Percentiles rank a stretch among this genome's conserved stretches.
phyloP scores from a whole-genome alignment of 2,797 vertebrate genomes.

The Setipinna tenuifilis region DNA sequence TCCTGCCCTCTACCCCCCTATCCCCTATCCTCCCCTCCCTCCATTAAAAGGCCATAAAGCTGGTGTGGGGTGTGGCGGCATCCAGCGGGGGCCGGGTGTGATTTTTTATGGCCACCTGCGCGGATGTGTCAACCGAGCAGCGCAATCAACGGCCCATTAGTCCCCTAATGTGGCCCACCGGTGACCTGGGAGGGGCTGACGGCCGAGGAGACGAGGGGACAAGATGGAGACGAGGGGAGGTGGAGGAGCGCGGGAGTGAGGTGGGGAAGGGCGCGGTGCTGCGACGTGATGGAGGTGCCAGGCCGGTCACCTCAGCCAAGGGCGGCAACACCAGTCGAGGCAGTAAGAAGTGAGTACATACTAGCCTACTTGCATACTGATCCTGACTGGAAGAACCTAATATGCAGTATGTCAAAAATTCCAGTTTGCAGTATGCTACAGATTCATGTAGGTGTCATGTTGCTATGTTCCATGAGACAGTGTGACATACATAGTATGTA shows the following conservation, averaged over 20 bases:
- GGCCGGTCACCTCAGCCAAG: conserved; percentile 16
- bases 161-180: conserved; percentile 8
- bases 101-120: neutral
- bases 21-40: conserved; percentile 26
- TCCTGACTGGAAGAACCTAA: too few relatives aligned
- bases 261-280: neutral
- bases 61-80: neutral
- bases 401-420: too few relatives aligned
- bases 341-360: neutral
- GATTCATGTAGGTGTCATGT: too few relatives aligned
- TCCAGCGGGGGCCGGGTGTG: neutral
- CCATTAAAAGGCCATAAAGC: conserved; percentile 52
- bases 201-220: neutral
- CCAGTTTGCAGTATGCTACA: too few relatives aligned
- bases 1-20: too few relatives aligned
- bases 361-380: too few relatives aligned
- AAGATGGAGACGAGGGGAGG: neutral
- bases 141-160: conserved; percentile 29
- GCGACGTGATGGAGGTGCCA: too few relatives aligned
- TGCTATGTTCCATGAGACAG: too few relatives aligned
- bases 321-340: neutral
- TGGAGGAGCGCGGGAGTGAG: neutral
- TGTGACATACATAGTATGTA: too few relatives aligned
- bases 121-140: conserved; percentile 39
- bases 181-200: neutral